Percentiles rank a stretch among this genome's conserved stretches.
phyloP scores from a whole-genome alignment of 2,888 invertebrate genomes.

The Celastrina argiolus region DNA sequence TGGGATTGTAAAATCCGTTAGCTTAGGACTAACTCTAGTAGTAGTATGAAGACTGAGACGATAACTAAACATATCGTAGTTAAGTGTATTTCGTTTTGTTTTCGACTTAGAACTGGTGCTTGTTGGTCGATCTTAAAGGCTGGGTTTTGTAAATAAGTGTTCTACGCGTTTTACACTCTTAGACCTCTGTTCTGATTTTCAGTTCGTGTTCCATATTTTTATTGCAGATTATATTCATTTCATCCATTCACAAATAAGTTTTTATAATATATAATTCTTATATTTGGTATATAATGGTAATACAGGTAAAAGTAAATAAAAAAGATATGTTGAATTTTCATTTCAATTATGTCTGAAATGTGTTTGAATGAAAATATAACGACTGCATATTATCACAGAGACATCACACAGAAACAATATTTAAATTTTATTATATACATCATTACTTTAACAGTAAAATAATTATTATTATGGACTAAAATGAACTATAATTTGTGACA shows the following conservation, averaged over 20 bases:
- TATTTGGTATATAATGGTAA: too few species aligned
- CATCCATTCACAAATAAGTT: neutral
- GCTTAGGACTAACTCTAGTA: constrained; percentile 74
- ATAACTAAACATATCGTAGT: constrained; percentile 74
- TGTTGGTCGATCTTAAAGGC: constrained; percentile 77
- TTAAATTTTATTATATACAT: neutral
- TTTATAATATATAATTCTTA: neutral
- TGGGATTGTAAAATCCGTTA: constrained; percentile 73
- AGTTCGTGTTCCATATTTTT: constrained; percentile 39
- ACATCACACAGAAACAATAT: too few species aligned
- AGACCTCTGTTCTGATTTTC: constrained; percentile 42
- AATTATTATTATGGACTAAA: neutral
- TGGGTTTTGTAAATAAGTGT: constrained; percentile 76
- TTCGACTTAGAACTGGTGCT: constrained; percentile 77
- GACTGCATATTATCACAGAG: too few species aligned
- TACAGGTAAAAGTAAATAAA: neutral
- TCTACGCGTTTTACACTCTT: constrained; percentile 69
- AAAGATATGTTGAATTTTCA: too few species aligned
- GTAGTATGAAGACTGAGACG: constrained; percentile 76
- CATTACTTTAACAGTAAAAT: neutral
- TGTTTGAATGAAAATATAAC: too few species aligned
- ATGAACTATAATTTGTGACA: constrained; percentile 4
- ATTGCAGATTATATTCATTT: constrained; percentile 33
- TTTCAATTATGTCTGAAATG: too few species aligned
- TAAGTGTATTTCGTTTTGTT: constrained; percentile 69